Base-by-base conservation (phyloP, 1,140 invertebrate genomes). In the Uloborus diversus region DNA sequence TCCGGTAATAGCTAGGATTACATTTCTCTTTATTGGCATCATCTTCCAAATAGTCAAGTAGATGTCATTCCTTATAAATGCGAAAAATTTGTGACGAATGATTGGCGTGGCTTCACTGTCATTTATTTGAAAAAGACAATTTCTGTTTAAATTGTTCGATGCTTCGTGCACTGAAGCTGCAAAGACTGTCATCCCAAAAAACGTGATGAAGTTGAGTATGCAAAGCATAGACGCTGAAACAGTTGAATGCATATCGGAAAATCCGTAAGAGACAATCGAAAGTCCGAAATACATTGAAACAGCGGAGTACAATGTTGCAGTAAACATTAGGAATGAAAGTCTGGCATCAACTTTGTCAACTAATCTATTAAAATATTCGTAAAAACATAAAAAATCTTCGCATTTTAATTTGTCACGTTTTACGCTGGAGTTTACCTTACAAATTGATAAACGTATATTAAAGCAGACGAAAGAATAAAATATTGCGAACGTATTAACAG, bases 1-100 rank as follows among this genome's bases (percentile, higher is more conserved):
- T 20, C 65, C 65, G 17, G 53, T 20, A 2, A 28, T 51, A n/a
- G 27, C 65, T n/a, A 68, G n/a, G n/a, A 68, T 32, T 3, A 68
- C 49, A 33, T 47, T 53, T 51, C 65, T 53, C 23, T 32, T 68
- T 20, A 68, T 68, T 0, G 47, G 47, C 25, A 53, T 17, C 4
- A 53, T 53, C 25, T 68, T 68, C 65, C 65, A 68, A 2, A 68
- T 47, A 33, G 25, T 68, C 1, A 68, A 3, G 4, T 30, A 1
- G 3, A 68, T 5, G 2, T 32, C 14, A 20, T 68, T 68, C 4
- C 53, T n/a, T 1, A 53, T 7, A n/a, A 53, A 3, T 13, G 25
- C 30, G 1, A 68, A 33, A 30, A 68, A n/a, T 28, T 28, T 7
- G 14, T n/a, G 14, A 14, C 53, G 62, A 4, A 47, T 28, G 17